A percentile compares a stretch with the other conserved stretches of the same genome.
These are phyloP conservation scores for Helleia helle DNA, from an alignment of 2,888 invertebrate species.

Conservation along the genomic window DNA sequence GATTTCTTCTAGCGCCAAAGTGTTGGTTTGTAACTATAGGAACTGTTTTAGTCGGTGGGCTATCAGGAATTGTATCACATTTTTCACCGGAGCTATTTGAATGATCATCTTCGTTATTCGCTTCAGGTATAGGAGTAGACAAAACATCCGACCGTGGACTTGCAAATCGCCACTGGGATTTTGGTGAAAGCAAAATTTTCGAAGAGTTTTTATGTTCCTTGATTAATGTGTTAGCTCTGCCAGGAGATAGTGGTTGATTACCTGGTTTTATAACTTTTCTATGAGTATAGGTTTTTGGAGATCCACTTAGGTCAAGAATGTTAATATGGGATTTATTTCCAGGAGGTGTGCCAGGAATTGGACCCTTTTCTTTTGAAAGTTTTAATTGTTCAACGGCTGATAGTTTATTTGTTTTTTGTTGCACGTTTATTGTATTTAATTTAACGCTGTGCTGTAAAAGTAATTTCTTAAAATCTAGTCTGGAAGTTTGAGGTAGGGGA, in stretches of 20 bases:
- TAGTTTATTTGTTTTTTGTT: slow-evolving; percentile 74
- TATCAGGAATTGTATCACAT: slow-evolving; percentile 45
- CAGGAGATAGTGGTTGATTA: slow-evolving; percentile 66
- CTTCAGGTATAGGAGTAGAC: slow-evolving; percentile 90
- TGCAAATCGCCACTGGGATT: slow-evolving; percentile 82
- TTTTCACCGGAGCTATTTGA: slow-evolving; percentile 76
- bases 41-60: slow-evolving; percentile 55
- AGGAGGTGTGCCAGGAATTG: slow-evolving; percentile 36
- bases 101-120: slow-evolving; percentile 85
- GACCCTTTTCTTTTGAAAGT: slow-evolving; percentile 74
- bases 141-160: slow-evolving; percentile 87
- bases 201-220: slow-evolving; percentile 72
- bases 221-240: slow-evolving; percentile 62
- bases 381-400: slow-evolving; percentile 88
- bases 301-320: slow-evolving; percentile 80
- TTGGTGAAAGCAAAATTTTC: slow-evolving; percentile 79
- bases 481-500: slow-evolving; percentile 80
- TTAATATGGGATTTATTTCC: slow-evolving; percentile 69
- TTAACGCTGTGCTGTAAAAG: slow-evolving; percentile 84
- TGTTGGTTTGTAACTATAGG: slow-evolving; percentile 64
- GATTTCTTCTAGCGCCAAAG: slow-evolving; percentile 60
- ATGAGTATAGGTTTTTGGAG: slow-evolving; percentile 80
- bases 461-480: slow-evolving; percentile 88
- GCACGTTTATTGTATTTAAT: slow-evolving; percentile 65
- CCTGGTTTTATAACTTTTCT: slow-evolving; percentile 73